Evolutionary conservation across 2,113 vertebrate species (phyloP), one percentile per base, ranked within the genome.

Genomic region (Lasiurus cinereus): DNA sequence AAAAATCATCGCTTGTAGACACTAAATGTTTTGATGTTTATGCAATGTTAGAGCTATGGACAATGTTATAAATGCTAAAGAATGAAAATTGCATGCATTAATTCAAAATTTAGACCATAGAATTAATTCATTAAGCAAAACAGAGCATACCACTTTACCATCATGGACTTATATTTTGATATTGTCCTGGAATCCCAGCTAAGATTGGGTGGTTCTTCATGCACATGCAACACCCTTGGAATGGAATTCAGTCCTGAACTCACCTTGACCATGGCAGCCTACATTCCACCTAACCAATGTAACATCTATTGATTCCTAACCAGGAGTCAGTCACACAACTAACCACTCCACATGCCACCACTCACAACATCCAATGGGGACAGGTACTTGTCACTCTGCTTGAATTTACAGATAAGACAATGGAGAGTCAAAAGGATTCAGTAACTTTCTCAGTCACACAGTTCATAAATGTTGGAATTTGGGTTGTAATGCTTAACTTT

Each of bases 41-140:
- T 84, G n/a, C 83, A 93, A 67, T 76, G 19, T 66, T 83, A 93
- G 64, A 59, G 16, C 56, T 16, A 29, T 33, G 83, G 64, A 76
- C 64, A 79, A 83, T 82, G 43, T 86, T 22, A 33, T 83, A 85
- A 94, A 94, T 91, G 43, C 50, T 91, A 88, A 96, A 19, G 52
- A 79, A 64, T 76, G 64, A 90, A 92, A 94, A 83, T 1, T 70
- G 36, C 74, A 95, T 13, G 50, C 36, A 93, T 89, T 89, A 67
- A 74, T 52, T 94, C 66, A 91, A 93, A 79, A 54, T 36, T 33
- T 52, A 89, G 19, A 59, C 67, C 43, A 54, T 91, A 84, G 91
- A 84, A 95, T 90, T 95, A 91, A 96, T 93, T 89, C 83, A 93
- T 77, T 86, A 70, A 91, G 72, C 56, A 79, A 24, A 91, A 76